Conservation (phyloP, 2,888 invertebrate species). For the Synergus japonicus region DNA sequence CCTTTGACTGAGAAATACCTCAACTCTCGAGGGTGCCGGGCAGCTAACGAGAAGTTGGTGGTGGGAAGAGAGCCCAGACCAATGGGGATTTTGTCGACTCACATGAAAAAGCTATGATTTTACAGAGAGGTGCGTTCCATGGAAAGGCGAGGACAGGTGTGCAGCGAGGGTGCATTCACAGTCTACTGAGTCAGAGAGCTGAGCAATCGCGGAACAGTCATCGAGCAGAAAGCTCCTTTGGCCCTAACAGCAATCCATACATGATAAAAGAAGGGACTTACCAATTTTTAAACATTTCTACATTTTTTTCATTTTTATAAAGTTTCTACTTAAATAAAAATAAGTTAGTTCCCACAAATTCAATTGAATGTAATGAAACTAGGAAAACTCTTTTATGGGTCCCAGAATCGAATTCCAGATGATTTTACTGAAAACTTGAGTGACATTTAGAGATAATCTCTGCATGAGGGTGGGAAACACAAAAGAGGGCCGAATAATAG, state of each 20-base stretch:
- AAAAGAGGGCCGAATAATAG: background rate
- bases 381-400: background rate
- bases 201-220: constrained; percentile 28
- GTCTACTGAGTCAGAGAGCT: constrained; percentile 56
- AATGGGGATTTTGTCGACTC: constrained; percentile 46
- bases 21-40: constrained; percentile 12
- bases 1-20: constrained; percentile 29
- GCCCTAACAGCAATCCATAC: background rate
- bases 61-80: background rate
- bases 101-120: constrained; percentile 54
- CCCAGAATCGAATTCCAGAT: background rate
- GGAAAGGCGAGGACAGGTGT: constrained; percentile 65
- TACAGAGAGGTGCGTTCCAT: constrained; percentile 56
- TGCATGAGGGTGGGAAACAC: background rate
- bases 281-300: background rate
- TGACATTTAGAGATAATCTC: constrained; percentile 3
- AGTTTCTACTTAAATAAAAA: background rate
- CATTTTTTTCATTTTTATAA: no score
- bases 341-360: background rate
- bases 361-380: background rate
- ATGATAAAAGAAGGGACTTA: background rate
- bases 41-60: background rate
- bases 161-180: constrained; percentile 64
- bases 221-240: constrained; percentile 2
- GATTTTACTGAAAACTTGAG: background rate